Evolutionary conservation across 2,113 vertebrate species (phyloP).

Genomic region (Chrysemys picta): DNA sequence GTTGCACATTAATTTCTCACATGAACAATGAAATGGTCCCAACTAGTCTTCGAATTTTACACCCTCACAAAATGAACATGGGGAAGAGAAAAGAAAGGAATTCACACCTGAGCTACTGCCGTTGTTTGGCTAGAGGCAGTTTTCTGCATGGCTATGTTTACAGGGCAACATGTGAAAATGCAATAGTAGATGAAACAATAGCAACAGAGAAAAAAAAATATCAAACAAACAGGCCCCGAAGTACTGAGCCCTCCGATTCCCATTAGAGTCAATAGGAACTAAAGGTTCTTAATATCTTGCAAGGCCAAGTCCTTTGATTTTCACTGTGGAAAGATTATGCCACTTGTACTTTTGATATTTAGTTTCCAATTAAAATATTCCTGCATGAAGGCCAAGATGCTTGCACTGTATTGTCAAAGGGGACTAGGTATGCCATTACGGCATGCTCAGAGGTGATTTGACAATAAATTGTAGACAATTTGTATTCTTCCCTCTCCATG

Average conservation of each 20-base stretch:
- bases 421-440: not conserved
- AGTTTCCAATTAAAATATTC: not conserved
- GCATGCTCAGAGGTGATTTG: not conserved
- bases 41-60: not conserved
- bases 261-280: not conserved
- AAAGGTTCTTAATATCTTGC: not conserved
- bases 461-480: no score
- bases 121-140: not conserved
- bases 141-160: not conserved
- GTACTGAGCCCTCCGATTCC: not conserved
- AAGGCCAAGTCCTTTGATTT: not conserved
- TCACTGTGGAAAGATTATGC: not conserved
- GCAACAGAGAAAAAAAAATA: not conserved
- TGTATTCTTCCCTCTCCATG: no score
- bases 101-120: not conserved
- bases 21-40: not conserved
- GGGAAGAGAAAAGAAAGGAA: not conserved
- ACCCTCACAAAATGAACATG: not conserved
- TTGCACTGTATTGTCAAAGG: not conserved
- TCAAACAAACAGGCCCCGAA: not conserved
- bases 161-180: not conserved
- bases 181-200: not conserved
- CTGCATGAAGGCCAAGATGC: not conserved
- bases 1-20: not conserved
- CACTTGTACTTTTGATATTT: not conserved